These are phyloP conservation scores for Glomeris maerens DNA, from an alignment of 1,140 invertebrate species.

Conservation along the genomic window DNA sequence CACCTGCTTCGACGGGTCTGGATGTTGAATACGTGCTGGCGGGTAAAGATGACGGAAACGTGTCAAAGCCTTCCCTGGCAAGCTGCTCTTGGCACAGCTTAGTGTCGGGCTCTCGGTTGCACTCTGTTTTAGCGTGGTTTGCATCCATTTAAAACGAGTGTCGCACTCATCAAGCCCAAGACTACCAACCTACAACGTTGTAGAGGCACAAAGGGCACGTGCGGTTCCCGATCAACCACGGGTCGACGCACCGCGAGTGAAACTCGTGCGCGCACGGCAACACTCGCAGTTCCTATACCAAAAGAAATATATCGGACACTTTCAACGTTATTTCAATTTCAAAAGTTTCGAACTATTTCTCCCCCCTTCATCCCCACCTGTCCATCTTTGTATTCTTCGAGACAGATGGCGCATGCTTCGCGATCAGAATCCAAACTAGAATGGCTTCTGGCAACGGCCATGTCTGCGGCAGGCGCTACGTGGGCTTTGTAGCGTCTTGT, in stretches of 20 bases:
- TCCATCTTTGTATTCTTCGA: slow-evolving; percentile 31
- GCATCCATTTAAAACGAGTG: too few species aligned
- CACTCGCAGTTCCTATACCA: slow-evolving; percentile 22
- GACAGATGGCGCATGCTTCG: slow-evolving; percentile 32
- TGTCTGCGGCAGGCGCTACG: neutral
- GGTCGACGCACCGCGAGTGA: slow-evolving; percentile 45
- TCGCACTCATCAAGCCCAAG: neutral
- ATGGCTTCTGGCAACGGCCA: neutral
- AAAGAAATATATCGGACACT: too few species aligned
- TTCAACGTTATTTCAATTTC: neutral
- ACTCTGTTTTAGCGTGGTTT: too few species aligned
- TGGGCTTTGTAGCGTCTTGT: slow-evolving; percentile 25
- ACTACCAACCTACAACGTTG: slow-evolving; percentile 30
- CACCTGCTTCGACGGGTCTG: too few species aligned
- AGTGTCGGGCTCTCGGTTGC: neutral
- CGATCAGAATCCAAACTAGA: neutral
- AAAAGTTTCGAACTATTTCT: neutral
- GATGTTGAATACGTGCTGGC: neutral
- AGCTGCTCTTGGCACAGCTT: neutral
- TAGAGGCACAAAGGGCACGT: slow-evolving; percentile 43
- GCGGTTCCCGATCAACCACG: slow-evolving; percentile 42
- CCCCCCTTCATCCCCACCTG: slow-evolving; percentile 19
- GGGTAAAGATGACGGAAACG: neutral
- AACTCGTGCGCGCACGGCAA: slow-evolving; percentile 39
- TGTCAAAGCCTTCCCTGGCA: neutral